A percentile compares a stretch with the other conserved stretches of the same genome.
Conservation (phyloP, 2,113 vertebrate genomes). For the Mystacornis crossleyi region DNA sequence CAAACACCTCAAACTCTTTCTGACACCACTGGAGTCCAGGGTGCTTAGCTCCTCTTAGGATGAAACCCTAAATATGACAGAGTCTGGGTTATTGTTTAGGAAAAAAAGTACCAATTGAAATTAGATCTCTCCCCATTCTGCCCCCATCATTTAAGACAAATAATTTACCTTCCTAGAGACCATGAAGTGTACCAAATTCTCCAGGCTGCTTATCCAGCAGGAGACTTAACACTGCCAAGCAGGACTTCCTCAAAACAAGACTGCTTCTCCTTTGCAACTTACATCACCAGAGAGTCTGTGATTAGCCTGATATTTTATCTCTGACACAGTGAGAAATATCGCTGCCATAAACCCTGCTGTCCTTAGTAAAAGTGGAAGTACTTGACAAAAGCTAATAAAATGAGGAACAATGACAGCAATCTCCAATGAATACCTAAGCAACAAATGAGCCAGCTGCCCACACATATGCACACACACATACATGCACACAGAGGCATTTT, state of each 20-base stretch:
- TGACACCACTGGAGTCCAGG: background rate
- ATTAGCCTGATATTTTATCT: slow-evolving; percentile 75
- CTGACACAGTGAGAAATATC: slow-evolving; percentile 73
- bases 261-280: slow-evolving; percentile 47
- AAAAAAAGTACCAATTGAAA: slow-evolving; percentile 37
- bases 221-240: slow-evolving; percentile 22
- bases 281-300: slow-evolving; percentile 65
- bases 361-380: slow-evolving; percentile 73
- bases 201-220: slow-evolving; percentile 11
- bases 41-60: background rate
- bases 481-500: background rate
- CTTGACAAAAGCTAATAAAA: slow-evolving; percentile 77
- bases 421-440: slow-evolving; percentile 63
- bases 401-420: slow-evolving; percentile 54
- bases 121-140: background rate
- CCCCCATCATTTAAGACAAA: slow-evolving; percentile 53
- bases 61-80: background rate
- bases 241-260: slow-evolving; percentile 48
- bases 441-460: slow-evolving; percentile 17
- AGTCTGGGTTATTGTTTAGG: background rate
- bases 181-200: slow-evolving; percentile 14
- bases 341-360: slow-evolving; percentile 70
- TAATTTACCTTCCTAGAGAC: slow-evolving; percentile 56
- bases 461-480: background rate
- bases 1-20: background rate